Conservation (phyloP, 2,888 invertebrate species). For the Tetropium fuscum region DNA sequence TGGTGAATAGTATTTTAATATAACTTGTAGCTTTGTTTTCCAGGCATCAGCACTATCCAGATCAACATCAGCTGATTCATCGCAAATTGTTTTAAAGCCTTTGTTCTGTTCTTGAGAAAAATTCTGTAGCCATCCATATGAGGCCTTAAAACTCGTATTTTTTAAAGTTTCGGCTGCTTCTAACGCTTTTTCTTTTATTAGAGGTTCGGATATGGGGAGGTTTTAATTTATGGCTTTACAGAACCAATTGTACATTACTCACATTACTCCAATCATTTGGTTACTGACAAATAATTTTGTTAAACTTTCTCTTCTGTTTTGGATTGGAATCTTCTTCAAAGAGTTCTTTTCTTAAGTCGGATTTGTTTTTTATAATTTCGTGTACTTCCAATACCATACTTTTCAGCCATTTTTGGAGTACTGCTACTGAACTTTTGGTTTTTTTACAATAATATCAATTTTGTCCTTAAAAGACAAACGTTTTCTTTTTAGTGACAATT, state of each 20-base stretch:
- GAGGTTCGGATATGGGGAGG: constrained; percentile 31
- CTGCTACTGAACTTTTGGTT: no score
- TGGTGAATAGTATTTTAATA: background rate
- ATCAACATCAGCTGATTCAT: background rate
- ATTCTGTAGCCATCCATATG: constrained; percentile 26
- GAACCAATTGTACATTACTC: constrained; percentile 31
- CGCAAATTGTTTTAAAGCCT: constrained; percentile 28
- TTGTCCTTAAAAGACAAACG: no score
- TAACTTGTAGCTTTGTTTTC: constrained; percentile 1
- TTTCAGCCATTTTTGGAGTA: no score
- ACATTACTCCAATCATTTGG: no score
- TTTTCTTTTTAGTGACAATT: no score
- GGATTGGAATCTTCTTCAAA: no score
- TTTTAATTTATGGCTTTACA: constrained; percentile 28
- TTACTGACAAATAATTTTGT: no score
- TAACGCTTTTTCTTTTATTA: constrained; percentile 28
- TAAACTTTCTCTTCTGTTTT: no score
- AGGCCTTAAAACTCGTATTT: constrained; percentile 20
- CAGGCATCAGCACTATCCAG: background rate
- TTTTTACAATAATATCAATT: no score
- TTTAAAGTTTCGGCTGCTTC: constrained; percentile 25
- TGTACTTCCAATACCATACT: no score
- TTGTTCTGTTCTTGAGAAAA: constrained; percentile 22
- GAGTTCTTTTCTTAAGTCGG: no score
- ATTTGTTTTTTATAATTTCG: no score